Evolutionary conservation across 2,888 invertebrate species (phyloP).

Genomic region (Drosophila nigritarsus): DNA sequence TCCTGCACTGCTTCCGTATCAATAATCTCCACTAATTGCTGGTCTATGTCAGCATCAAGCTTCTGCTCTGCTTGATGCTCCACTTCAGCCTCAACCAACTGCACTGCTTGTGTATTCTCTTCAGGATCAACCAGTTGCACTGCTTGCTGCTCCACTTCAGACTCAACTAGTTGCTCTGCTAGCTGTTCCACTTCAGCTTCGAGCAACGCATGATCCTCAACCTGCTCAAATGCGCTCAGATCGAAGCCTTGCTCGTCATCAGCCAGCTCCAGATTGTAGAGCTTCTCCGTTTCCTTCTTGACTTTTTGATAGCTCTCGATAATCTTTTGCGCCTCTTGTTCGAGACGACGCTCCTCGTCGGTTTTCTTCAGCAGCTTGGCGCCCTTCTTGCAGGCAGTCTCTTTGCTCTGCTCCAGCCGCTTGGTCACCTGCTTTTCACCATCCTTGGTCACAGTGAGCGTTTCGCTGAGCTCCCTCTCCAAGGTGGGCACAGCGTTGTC

Average conservation of each 20-base stretch:
- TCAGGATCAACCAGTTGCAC: neutral
- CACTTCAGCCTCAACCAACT: neutral
- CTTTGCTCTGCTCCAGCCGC: conserved; percentile 68
- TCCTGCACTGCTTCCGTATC: neutral
- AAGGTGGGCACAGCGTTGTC: conserved; percentile 50
- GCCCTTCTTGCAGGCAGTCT: conserved; percentile 71
- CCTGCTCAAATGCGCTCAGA: conserved; percentile 71
- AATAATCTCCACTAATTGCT: neutral
- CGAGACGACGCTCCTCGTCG: conserved; percentile 80
- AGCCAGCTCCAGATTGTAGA: conserved; percentile 65
- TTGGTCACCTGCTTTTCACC: conserved; percentile 80
- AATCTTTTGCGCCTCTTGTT: conserved; percentile 80
- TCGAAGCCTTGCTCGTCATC: conserved; percentile 79
- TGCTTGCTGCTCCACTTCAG: neutral
- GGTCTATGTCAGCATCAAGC: neutral
- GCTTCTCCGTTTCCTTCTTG: conserved; percentile 80
- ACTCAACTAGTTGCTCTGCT: conserved; percentile 3
- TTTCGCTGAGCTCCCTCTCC: conserved; percentile 71
- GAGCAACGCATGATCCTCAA: conserved; percentile 28
- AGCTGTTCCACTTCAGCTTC: neutral
- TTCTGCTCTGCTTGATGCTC: neutral
- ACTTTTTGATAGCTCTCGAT: conserved; percentile 83
- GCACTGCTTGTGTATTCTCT: neutral
- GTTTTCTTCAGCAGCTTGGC: conserved; percentile 80
- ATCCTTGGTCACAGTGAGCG: conserved; percentile 69